A percentile compares a stretch with the other conserved stretches of the same genome.
phyloP scores from a whole-genome alignment of 1,140 invertebrate genomes.

The Macrotrachela quadricornifera region DNA sequence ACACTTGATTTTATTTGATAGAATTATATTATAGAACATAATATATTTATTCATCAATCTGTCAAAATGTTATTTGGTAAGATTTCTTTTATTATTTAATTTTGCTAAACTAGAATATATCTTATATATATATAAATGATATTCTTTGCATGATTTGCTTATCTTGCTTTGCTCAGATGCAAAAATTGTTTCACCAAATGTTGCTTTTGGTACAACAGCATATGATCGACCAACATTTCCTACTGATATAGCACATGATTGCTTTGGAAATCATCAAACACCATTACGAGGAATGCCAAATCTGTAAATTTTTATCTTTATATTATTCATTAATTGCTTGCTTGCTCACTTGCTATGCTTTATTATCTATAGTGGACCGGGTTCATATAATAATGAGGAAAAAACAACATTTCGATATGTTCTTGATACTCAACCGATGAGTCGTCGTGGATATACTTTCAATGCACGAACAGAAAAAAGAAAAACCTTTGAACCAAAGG shows the following conservation, averaged over 20 bases:
- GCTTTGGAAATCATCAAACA: constrained; percentile 5
- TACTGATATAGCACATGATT: constrained; percentile 1
- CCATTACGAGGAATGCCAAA: constrained; percentile 3
- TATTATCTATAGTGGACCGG: not conserved
- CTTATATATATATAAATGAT: not conserved
- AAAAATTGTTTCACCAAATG: not conserved
- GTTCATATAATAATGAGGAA: constrained; percentile 1
- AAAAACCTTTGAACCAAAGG: not conserved
- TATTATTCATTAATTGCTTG: too few species aligned
- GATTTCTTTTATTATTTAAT: too few species aligned
- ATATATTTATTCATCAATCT: too few species aligned
- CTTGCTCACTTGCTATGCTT: not conserved
- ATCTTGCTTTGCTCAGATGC: not conserved
- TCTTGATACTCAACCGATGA: not conserved
- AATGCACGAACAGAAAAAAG: not conserved
- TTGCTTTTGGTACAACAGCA: constrained; percentile 3
- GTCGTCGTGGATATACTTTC: constrained; percentile 1
- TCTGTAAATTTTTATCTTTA: not conserved
- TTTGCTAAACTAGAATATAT: not conserved
- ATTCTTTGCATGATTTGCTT: not conserved
- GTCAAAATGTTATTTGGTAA: too few species aligned
- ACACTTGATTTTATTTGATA: too few species aligned
- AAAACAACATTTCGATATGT: not conserved
- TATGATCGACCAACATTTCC: constrained; percentile 4
- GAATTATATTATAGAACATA: too few species aligned